These are phyloP conservation scores for Rhadinocentrus ornatus DNA, from an alignment of 2,797 vertebrate genomes.

Conservation along the genomic window DNA sequence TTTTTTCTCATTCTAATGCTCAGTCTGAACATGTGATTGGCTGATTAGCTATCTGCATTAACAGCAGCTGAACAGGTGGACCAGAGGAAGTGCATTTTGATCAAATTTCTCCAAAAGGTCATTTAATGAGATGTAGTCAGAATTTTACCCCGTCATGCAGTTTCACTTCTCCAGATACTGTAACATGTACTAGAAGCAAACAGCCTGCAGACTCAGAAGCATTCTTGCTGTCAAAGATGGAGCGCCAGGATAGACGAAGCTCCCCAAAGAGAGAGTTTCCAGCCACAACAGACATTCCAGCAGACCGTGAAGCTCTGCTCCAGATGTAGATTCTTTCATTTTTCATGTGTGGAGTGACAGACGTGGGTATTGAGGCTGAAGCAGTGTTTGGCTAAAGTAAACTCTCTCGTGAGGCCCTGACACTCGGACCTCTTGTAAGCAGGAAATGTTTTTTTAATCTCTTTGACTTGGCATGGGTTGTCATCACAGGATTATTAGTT, in stretches of 20 bases:
- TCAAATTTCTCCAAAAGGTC: too few species aligned
- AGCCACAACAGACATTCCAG: slow-evolving; percentile 61
- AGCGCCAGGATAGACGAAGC: slow-evolving; percentile 26
- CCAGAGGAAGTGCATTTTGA: too few species aligned
- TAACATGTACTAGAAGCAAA: too few species aligned
- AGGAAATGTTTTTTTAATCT: slow-evolving; percentile 61
- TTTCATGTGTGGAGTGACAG: slow-evolving; percentile 32
- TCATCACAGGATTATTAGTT: not conserved
- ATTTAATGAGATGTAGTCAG: too few species aligned
- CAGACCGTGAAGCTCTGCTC: slow-evolving; percentile 47
- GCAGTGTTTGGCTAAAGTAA: slow-evolving; percentile 43
- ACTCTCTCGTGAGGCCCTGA: slow-evolving; percentile 36
- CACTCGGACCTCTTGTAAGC: slow-evolving; percentile 64
- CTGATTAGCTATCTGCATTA: too few species aligned
- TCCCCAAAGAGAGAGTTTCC: slow-evolving; percentile 55
- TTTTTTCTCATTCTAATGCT: too few species aligned
- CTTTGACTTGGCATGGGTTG: slow-evolving; percentile 8
- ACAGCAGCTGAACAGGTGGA: too few species aligned
- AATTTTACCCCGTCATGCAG: too few species aligned
- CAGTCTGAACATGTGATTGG: too few species aligned
- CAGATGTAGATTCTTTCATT: slow-evolving; percentile 60
- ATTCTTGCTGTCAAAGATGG: slow-evolving; percentile 36
- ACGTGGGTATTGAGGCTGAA: slow-evolving; percentile 13
- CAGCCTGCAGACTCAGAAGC: slow-evolving; percentile 17
- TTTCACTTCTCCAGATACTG: too few species aligned